Conservation (phyloP, 1,140 invertebrate species). For the Tyrophagus putrescentiae region DNA sequence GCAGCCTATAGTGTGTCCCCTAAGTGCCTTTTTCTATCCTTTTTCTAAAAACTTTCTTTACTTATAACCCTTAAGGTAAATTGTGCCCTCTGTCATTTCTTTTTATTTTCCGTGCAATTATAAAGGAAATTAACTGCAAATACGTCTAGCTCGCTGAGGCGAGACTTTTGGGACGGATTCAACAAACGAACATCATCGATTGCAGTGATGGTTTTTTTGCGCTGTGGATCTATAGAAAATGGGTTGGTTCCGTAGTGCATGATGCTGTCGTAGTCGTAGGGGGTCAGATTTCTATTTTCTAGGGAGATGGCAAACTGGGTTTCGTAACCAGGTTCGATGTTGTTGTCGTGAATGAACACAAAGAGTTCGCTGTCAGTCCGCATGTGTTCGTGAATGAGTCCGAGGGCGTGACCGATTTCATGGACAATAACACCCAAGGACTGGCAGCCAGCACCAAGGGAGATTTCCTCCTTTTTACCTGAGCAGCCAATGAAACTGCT, state of each 20-base stretch:
- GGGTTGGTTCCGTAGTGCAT: slow-evolving; percentile 27
- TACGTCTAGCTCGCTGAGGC: too few relatives aligned
- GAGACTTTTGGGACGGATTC: too few relatives aligned
- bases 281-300: not conserved
- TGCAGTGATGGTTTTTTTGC: too few relatives aligned
- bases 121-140: too few relatives aligned
- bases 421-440: not conserved
- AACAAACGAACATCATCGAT: too few relatives aligned
- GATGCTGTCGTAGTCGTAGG: not conserved
- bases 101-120: too few relatives aligned
- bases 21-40: too few relatives aligned
- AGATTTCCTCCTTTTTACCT: slow-evolving; percentile 28
- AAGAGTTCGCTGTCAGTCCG: not conserved
- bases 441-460: not conserved
- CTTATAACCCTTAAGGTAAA: too few relatives aligned
- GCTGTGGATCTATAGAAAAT: too few relatives aligned
- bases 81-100: too few relatives aligned
- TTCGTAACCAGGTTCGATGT: not conserved
- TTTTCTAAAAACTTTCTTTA: too few relatives aligned
- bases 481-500: slow-evolving; percentile 25
- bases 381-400: not conserved
- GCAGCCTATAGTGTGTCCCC: too few relatives aligned
- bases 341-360: not conserved
- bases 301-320: not conserved
- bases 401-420: not conserved